Base-by-base conservation (phyloP, 2,888 invertebrate species). In the Tenthredo amoena region DNA sequence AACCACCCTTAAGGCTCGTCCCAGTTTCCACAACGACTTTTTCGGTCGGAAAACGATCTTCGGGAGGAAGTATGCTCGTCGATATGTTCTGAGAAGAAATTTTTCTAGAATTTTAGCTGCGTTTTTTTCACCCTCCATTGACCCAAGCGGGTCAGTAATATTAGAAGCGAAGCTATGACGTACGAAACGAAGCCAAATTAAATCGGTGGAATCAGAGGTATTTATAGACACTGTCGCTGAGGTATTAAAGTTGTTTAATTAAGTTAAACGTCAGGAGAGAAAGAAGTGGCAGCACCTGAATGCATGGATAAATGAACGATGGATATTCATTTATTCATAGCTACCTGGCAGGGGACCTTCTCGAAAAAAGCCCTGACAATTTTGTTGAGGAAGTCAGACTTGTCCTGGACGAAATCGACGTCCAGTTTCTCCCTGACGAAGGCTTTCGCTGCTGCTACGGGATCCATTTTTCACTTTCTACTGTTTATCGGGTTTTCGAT, bases 281-380 rank as follows among this genome's bases (percentile, higher is more conserved):
- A 62, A 62, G 26, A 10, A n/a, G n/a, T 12, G 12, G 26, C 10
- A 4, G 26, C 3, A 21, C 9, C 10, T 15, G 26, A 62, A 62
- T n/a, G 26, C 26, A 31, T 10, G 21, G 10, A 62, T 26, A 26
- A 0, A 26, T 12, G 4, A n/a, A 58, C 9, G 21, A 21, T 7
- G 0, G 26, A 12, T 15, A 68, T 31, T 31, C 3, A 68, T 68
- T 68, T 72, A 18, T 12, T 5, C 10, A 77, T 37, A 62, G 31
- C 34, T 85, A 85, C 85, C 79, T 85, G 85, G 34, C 55, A 85
- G 10, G 85, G 85, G 1, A 85, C 31, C 50, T 85, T 85, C 37
- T 82, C 85, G 26, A 79, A 18, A 26, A 85, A 85, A 0, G 85
- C 85, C 21, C 85, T 77, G 26, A 85, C 43, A 9, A 85, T 68